These are phyloP conservation scores for Phylloscopus trochiloides DNA, from an alignment of 2,113 vertebrate genomes.

Conservation along the genomic window DNA sequence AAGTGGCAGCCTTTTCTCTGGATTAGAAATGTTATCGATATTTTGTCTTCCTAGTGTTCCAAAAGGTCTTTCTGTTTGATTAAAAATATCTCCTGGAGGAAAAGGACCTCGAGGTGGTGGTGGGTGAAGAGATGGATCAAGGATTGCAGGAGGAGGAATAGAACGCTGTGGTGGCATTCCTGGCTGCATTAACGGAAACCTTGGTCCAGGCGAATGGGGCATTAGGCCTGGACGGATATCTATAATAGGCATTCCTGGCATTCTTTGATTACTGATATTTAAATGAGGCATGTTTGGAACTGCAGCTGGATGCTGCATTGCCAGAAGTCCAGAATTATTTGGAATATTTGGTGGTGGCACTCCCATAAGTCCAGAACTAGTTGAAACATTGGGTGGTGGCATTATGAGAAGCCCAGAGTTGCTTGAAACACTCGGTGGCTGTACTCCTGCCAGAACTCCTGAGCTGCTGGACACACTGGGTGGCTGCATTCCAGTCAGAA, in stretches of 20 bases:
- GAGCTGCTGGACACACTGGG: slow-evolving; percentile 73
- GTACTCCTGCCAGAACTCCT: slow-evolving; percentile 70
- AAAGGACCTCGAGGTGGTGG: slow-evolving; percentile 84
- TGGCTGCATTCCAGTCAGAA: slow-evolving; percentile 87
- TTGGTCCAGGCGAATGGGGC: slow-evolving; percentile 80
- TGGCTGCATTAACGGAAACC: slow-evolving; percentile 90
- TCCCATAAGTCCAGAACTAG: slow-evolving; percentile 82
- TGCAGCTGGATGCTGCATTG: slow-evolving; percentile 87
- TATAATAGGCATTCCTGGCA: slow-evolving; percentile 87
- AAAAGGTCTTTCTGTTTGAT: slow-evolving; percentile 79
- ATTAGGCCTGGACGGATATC: slow-evolving; percentile 89
- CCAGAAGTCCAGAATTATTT: slow-evolving; percentile 83
- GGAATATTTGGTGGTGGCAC: slow-evolving; percentile 77
- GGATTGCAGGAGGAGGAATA: slow-evolving; percentile 77
- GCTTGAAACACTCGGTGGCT: slow-evolving; percentile 69
- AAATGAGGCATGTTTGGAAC: slow-evolving; percentile 86
- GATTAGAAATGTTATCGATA: slow-evolving; percentile 79
- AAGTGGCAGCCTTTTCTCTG: slow-evolving; percentile 81
- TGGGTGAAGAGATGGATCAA: slow-evolving; percentile 85
- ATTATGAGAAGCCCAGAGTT: slow-evolving; percentile 73
- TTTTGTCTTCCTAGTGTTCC: slow-evolving; percentile 75
- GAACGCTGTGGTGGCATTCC: slow-evolving; percentile 80
- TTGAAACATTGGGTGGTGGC: slow-evolving; percentile 75
- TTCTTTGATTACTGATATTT: slow-evolving; percentile 81
- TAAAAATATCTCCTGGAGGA: slow-evolving; percentile 88